Evolutionary conservation across 2,113 vertebrate genomes (phyloP), one percentile per base, ranked within the genome.

Genomic region (Podarcis muralis): DNA sequence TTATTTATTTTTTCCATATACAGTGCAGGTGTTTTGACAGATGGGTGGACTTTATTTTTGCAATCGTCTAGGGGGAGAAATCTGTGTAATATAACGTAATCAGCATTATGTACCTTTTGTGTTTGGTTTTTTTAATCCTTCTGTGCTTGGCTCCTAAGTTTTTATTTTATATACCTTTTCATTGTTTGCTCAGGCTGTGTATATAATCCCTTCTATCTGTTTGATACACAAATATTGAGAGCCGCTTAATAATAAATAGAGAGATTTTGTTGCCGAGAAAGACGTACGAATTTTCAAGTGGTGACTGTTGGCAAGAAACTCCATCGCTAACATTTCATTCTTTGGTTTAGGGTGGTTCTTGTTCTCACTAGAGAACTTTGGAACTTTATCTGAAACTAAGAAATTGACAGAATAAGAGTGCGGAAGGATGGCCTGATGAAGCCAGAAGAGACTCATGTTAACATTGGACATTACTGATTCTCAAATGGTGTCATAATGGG

Each of bases 1-100:
- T 95, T 93, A 95, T 96, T 96, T 97, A 96, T 94, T 93, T 96
- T 11, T 0, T 3, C 43, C 94, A 2, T 57, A 62, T 40, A 8
- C 23, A 0, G 93, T 96, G 88, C 97, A 97, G 96, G 97, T 97
- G 97, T 98, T 97, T 97, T 97, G 95, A 97, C 97, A 98, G 97
- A 97, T 97, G 97, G 97, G 95, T 94, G 92, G 95, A 97, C 96
- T 97, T 97, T 97, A 97, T 98, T 97, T 97, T 97, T 97, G 90
- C 97, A 97, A 96, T 95, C 91, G 81, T 96, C 95, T 95, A 23
- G 2, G 95, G 71, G 30, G n/a, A 96, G 96, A 97, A 96, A 93
- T 96, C 95, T 97, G 95, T 72, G 84, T 94, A 95, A 96, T 90
- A 94, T 89, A 95, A 92, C 78, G 90, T 96, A 96, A 96, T 96